Base-by-base conservation (phyloP, 2,113 vertebrate species). In the Mus musculus region DNA sequence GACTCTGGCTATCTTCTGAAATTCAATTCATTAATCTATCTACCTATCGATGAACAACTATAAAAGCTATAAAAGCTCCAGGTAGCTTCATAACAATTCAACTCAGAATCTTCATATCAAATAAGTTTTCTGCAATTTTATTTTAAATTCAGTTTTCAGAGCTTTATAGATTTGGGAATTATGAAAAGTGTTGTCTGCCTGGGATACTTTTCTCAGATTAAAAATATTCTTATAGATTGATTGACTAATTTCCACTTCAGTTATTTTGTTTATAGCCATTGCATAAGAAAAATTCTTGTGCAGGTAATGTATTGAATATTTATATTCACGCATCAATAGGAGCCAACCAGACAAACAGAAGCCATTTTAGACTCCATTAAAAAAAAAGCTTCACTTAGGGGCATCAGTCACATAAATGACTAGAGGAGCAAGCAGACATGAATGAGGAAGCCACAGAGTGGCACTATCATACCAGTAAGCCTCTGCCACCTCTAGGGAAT, bases 101-200 rank as follows among this genome's bases (percentile, higher is more conserved):
- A 69, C 19, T 86, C 88, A 89, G 10, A 96, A 91, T 73, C 77
- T 82, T n/a, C 2, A 77, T 49, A 22, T 76, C 49, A 80, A 90
- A 86, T 39, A 4, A 90, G 8, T 85, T 93, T 71, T 6, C 4
- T 30, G 88, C 11, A 89, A 71, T 63, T 5, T 90, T 87, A 89
- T 88, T 28, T 28, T 72, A 85, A 88, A 89, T 30, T 90, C 39
- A 39, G 9, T 91, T 86, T 86, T 94, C 11, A 84, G n/a, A 95
- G 14, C 6, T 77, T 96, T 95, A 24, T 3, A 61, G 14, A 94
- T 78, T 86, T 94, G 56, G 9, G 1, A 95, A 76, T 80, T 88
- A 36, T 39, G 12, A 39, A 63, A 63, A 88, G 67, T 17, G 26
- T 65, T 89, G 2, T 54, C 49, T 49, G 10, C 4, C 36, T 91